Evolutionary conservation across 2,797 vertebrate genomes (phyloP), one percentile per base, ranked within the genome.

Genomic region (Melanotaenia boesemani): DNA sequence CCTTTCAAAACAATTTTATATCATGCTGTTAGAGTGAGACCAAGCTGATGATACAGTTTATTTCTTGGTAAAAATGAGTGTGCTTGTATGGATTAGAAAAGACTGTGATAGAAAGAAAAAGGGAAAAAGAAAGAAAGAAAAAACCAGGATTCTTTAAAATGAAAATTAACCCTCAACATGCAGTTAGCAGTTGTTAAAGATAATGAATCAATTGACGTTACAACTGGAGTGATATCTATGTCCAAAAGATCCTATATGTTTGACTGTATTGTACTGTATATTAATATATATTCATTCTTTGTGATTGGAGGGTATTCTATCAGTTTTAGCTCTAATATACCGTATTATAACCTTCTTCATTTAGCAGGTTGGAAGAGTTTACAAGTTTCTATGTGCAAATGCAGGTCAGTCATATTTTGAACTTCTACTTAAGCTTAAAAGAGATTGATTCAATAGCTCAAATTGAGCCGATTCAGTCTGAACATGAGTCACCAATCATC

Each of bases 161-260:
- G 22, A 59, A 68, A 52, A 44, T 44, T 28, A 44, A n/a, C 26
- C 26, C 18, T n/a, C 39, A 9, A 24, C 3, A 10, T 3, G 3
- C 22, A 52, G n/a, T 16, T 8, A 24, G 44, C 55, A 60, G 54
- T 30, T 34, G 36, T 37, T 74, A 64, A 83, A 76, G 85, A 80
- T 65, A 76, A 77, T 37, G 60, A 66, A 48, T 71, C 56, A 44
- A 71, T 41, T 50, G 50, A 72, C 54, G 67, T 58, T 2, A 41
- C 57, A 83, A 74, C 78, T 73, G 62, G 67, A 75, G 64, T 37
- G 16, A 46, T 60, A 75, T 44, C 28, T 37, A 61, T 77, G 62
- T 74, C 74, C 58, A 72, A 63, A 74, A 76, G 67, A 72, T 72
- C 67, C 66, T 72, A 72, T 64, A 22, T 36, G 61, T 80, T 85